These are phyloP conservation scores for Augiades crinisus DNA, from an alignment of 2,888 invertebrate genomes.

Conservation along the genomic window DNA sequence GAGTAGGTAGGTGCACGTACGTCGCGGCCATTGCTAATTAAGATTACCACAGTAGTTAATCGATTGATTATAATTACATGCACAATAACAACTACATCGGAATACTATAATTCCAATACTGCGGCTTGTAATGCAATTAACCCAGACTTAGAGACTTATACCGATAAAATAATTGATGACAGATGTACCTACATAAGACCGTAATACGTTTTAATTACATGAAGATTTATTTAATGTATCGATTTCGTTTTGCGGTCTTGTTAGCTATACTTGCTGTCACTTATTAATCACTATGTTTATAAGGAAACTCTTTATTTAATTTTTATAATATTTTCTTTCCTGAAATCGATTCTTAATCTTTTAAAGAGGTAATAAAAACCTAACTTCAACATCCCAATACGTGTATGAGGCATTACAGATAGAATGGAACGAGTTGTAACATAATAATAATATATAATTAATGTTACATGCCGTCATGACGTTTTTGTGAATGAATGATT, in stretches of 20 bases:
- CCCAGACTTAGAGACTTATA: not conserved
- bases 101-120: not conserved
- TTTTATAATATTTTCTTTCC: too few relatives aligned
- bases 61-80: not conserved
- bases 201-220: not conserved
- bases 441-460: slow-evolving; percentile 3
- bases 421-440: slow-evolving; percentile 3
- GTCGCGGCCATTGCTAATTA: not conserved
- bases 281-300: too few relatives aligned
- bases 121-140: not conserved
- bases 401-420: not conserved
- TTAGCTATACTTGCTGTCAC: too few relatives aligned
- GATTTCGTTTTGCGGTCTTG: too few relatives aligned
- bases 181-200: not conserved
- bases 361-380: too few relatives aligned
- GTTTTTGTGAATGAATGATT: slow-evolving; percentile 50
- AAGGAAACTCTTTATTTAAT: too few relatives aligned
- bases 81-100: not conserved
- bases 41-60: not conserved
- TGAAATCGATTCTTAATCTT: too few relatives aligned
- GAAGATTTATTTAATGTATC: not conserved
- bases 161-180: not conserved
- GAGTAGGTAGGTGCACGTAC: not conserved
- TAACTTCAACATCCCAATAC: too few relatives aligned
- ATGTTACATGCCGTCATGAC: not conserved